Percentiles rank a stretch among this genome's conserved stretches.
phyloP scores from a whole-genome alignment of 2,797 vertebrate genomes.

The Manis javanica region DNA sequence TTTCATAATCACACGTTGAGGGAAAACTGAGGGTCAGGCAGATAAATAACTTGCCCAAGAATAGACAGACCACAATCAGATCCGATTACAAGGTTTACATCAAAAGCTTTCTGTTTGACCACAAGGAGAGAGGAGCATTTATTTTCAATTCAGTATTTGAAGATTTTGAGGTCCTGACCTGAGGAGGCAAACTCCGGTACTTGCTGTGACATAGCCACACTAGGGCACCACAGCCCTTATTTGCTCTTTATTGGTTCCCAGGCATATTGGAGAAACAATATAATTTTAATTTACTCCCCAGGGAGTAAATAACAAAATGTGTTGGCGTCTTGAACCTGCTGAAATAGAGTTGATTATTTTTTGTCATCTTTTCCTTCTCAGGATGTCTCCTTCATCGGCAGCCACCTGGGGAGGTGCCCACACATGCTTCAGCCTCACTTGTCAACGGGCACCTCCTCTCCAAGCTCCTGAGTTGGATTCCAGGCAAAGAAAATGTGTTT shows the following conservation, averaged over 20 bases:
- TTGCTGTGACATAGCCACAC: neutral
- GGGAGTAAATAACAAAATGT: slow-evolving; percentile 15
- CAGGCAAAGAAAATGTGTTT: slow-evolving; percentile 14
- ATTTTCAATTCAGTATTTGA: neutral
- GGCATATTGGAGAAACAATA: neutral
- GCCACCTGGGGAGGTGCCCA: neutral
- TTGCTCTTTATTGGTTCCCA: slow-evolving; percentile 5
- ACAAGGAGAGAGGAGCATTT: neutral
- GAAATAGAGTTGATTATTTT: neutral
- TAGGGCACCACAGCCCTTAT: neutral
- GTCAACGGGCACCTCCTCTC: neutral
- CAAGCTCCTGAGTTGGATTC: neutral
- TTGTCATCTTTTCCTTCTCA: neutral
- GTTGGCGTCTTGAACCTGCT: neutral
- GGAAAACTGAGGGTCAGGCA: neutral
- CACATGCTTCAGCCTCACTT: neutral
- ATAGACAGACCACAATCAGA: neutral
- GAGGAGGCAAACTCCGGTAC: neutral
- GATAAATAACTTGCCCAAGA: neutral
- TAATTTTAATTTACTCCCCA: slow-evolving; percentile 35
- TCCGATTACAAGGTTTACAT: neutral
- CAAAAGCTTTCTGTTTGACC: neutral
- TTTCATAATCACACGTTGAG: neutral
- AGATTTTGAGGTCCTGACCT: neutral
- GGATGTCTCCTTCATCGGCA: slow-evolving; percentile 9